A percentile compares a stretch with the other conserved stretches of the same genome.
phyloP scores from a whole-genome alignment of 2,113 vertebrate genomes.

The Theristicus caerulescens region DNA sequence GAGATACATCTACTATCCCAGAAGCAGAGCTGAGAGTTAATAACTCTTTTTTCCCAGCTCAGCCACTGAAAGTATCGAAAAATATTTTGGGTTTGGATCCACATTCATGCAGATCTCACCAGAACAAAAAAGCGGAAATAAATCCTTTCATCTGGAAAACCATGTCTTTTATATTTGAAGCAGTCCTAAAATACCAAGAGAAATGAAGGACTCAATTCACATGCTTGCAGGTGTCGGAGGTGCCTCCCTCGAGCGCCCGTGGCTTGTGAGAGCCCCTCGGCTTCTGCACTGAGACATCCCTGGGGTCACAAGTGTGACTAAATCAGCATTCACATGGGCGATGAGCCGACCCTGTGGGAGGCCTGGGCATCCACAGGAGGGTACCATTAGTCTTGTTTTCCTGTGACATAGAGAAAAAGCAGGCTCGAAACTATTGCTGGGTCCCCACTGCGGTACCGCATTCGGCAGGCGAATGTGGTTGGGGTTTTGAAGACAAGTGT shows the following conservation, averaged over 20 bases:
- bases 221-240: neutral
- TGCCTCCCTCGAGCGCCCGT: too few species aligned
- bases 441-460: fast-evolving
- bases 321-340: neutral
- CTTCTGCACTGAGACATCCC: neutral
- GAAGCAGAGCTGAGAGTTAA: neutral
- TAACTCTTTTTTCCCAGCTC: neutral
- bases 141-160: neutral
- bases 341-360: neutral
- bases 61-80: neutral
- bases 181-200: neutral
- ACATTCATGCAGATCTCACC: too few species aligned
- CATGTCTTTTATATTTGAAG: too few species aligned
- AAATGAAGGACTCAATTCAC: fast-evolving
- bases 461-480: neutral
- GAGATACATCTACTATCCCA: neutral
- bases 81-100: neutral
- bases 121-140: neutral
- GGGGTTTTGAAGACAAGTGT: neutral
- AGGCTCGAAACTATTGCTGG: neutral
- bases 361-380: neutral
- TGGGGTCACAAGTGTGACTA: too few species aligned
- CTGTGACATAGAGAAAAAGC: neutral
- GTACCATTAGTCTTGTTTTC: neutral
- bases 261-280: neutral